phyloP scores from a whole-genome alignment of 2,113 vertebrate genomes.

The Electrona antarctica region DNA sequence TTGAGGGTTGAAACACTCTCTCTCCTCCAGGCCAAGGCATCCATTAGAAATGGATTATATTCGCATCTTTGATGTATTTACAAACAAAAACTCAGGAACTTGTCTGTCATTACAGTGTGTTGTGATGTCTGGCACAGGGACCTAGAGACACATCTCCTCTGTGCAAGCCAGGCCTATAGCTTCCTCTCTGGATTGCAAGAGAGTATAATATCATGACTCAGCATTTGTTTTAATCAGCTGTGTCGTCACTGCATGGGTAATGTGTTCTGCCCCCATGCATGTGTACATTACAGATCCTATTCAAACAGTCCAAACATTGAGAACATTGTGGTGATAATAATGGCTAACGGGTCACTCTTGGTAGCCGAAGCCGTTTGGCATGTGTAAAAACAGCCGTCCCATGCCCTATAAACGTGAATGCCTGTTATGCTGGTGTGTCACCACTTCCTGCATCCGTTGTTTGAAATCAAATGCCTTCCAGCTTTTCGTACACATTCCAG shows the following conservation, averaged over 20 bases:
- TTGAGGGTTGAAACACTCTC: too few species aligned
- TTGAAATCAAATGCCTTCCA: too few species aligned
- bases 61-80: too few species aligned
- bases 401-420: too few species aligned
- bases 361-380: constrained; percentile 19
- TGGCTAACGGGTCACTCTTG: constrained; percentile 44
- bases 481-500: too few species aligned
- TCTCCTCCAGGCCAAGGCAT: too few species aligned
- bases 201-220: constrained; percentile 66
- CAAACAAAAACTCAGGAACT: too few species aligned
- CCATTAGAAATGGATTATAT: too few species aligned
- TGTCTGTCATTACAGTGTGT: constrained; percentile 53
- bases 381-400: too few species aligned
- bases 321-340: constrained; percentile 27
- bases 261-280: constrained; percentile 14
- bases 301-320: constrained; percentile 32
- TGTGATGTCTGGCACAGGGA: constrained; percentile 35
- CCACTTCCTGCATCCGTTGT: too few species aligned
- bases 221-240: constrained; percentile 47
- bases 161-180: constrained; percentile 43
- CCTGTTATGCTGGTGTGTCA: too few species aligned
- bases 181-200: constrained; percentile 23
- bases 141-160: constrained; percentile 36
- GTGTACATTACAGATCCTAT: constrained; percentile 30
- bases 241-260: constrained; percentile 41